These are phyloP conservation scores for Ormyrus rosae DNA, from an alignment of 2,888 invertebrate genomes.

Conservation along the genomic window DNA sequence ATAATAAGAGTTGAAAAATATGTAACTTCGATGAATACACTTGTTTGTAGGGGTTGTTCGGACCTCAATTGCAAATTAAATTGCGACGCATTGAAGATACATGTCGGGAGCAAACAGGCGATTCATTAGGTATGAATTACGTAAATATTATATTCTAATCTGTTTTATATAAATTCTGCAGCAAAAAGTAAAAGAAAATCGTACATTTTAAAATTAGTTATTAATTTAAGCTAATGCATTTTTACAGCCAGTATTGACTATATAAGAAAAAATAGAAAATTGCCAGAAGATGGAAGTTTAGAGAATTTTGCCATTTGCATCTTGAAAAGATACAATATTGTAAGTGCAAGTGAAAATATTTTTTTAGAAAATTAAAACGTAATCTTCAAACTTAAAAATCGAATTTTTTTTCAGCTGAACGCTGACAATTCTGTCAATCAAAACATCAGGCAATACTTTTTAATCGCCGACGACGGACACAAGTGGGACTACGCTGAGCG, in stretches of 20 bases:
- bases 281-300: slow-evolving; percentile 4
- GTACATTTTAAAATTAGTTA: neutral
- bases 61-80: slow-evolving; percentile 1
- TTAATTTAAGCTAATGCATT: neutral
- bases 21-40: too few relatives aligned
- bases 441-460: too few relatives aligned
- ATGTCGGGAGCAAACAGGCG: neutral
- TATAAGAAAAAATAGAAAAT: neutral
- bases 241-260: neutral
- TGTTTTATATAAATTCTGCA: too few relatives aligned
- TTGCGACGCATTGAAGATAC: neutral
- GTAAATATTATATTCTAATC: too few relatives aligned
- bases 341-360: neutral
- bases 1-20: too few relatives aligned
- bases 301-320: slow-evolving; percentile 25
- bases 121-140: neutral
- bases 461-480: too few relatives aligned
- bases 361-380: too few relatives aligned
- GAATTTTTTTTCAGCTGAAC: too few relatives aligned
- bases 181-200: too few relatives aligned
- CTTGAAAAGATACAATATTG: slow-evolving; percentile 3
- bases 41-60: neutral
- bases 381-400: too few relatives aligned
- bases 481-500: too few relatives aligned
- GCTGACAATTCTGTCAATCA: too few relatives aligned